phyloP scores from a whole-genome alignment of 2,113 vertebrate species.

The Arothron firmamentum region DNA sequence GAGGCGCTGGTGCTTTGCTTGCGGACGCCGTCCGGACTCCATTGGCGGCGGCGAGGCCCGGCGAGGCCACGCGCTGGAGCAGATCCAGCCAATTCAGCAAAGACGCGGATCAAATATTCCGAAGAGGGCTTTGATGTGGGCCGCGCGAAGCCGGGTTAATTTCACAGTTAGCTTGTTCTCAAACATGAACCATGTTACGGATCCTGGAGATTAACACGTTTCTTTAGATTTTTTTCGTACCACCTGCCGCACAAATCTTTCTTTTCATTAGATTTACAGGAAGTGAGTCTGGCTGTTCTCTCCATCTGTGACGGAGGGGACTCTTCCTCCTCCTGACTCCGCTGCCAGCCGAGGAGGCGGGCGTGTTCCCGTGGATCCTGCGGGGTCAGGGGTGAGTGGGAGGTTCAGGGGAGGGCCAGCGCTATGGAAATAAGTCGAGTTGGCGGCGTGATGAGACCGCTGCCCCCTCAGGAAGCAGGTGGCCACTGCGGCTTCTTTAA shows the following conservation, averaged over 20 bases:
- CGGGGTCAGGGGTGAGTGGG: neutral
- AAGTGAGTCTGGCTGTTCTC: conserved; percentile 41
- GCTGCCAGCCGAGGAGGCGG: neutral
- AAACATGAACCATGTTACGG: conserved; percentile 44
- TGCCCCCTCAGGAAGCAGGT: conserved; percentile 38
- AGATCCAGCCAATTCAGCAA: conserved; percentile 67
- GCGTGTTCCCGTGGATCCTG: neutral
- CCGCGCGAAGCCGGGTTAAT: conserved; percentile 11
- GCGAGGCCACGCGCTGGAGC: too few species aligned
- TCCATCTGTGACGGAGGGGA: conserved; percentile 27
- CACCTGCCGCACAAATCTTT: conserved; percentile 52
- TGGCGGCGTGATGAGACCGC: conserved; percentile 59
- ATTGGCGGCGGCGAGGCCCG: too few species aligned
- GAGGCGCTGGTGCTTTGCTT: conserved; percentile 26
- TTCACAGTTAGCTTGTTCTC: conserved; percentile 25
- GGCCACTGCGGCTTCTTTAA: conserved; percentile 64
- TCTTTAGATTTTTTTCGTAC: conserved; percentile 41
- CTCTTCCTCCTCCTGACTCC: too few species aligned
- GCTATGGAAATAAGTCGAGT: conserved; percentile 54
- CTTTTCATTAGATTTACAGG: conserved; percentile 52
- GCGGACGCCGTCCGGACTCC: too few species aligned
- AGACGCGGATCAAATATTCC: neutral
- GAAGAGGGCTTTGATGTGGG: conserved; percentile 23
- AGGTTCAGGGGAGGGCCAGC: neutral
- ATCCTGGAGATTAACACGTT: conserved; percentile 51